Evolutionary conservation across 2,888 invertebrate species (phyloP), one percentile per base, ranked within the genome.

Genomic region (Yponomeuta sedellus): DNA sequence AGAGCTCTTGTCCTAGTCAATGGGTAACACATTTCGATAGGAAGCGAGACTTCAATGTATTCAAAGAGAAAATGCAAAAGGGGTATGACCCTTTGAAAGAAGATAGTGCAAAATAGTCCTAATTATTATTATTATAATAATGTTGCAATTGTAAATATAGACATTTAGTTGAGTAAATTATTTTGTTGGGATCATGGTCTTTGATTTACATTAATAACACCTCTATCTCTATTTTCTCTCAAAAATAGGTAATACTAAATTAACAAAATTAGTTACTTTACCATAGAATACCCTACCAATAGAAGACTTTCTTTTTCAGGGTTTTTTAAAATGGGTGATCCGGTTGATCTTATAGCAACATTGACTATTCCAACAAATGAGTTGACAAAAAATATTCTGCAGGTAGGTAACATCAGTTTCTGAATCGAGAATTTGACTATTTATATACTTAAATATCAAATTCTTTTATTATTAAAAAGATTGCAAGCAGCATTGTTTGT

Each of bases 11-110:
- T 79, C 96, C 97, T 1, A 82, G 93, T 1, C 96, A 96, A 82
- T 97, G 98, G 98, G 97, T 98, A 61, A 96, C 96, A 80, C 98
- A 98, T 88, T 98, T 98, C 84, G 97, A 98, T 89, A 94, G 97
- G 75, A 97, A 97, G 86, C 92, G 97, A 77, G 96, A 95, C 74
- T 98, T 96, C 85, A 92, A 97, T 77, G 93, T 96, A 77, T 98
- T 96, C 85, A 97, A 97, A 90, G 95, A 96, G 75, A 95, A 95
- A 92, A 94, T 98, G 83, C 95, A 96, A 77, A 94, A 94, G 77
- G 94, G 95, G 75, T 96, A 94, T 88, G 97, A 97, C 83, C 97
- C 97, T 61, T 88, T 95, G 71, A 92, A 92, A 81, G 88, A 92
- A 71, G 76, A 77, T 70, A 39, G 12, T 65, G 39, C 39, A 76